A percentile compares a stretch with the other conserved stretches of the same genome.
phyloP scores from a whole-genome alignment of 2,797 vertebrate genomes.

The Sebastes baramenuke region DNA sequence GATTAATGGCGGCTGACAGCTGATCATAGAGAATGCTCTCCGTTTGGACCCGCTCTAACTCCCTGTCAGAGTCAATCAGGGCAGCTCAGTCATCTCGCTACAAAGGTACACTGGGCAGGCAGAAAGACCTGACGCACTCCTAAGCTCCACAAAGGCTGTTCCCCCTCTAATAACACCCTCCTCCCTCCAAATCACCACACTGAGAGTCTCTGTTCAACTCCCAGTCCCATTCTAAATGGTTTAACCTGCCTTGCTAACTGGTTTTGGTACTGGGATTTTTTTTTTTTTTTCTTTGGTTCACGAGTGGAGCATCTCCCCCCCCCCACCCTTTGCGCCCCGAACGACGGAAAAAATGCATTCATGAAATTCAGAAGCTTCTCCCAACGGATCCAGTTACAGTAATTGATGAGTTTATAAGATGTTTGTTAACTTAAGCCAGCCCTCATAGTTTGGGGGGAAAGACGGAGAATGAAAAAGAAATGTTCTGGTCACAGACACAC shows the following conservation, averaged over 20 bases:
- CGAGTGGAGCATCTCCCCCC: conserved; percentile 33
- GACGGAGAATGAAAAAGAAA: conserved; percentile 57
- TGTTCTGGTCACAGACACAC: conserved; percentile 47
- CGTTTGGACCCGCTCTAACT: conserved; percentile 78
- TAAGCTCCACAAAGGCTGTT: conserved; percentile 72
- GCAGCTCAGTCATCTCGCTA: conserved; percentile 76
- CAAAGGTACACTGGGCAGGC: conserved; percentile 77
- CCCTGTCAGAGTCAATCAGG: conserved; percentile 85
- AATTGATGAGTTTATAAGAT: conserved; percentile 83
- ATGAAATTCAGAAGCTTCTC: conserved; percentile 81
- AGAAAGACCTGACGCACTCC: conserved; percentile 70
- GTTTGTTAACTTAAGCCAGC: conserved; percentile 74
- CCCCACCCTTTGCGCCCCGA: conserved; percentile 43
- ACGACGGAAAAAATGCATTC: conserved; percentile 75
- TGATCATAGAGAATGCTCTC: conserved; percentile 86
- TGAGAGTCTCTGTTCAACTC: conserved; percentile 44
- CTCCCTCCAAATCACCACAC: conserved; percentile 37
- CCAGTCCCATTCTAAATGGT: conserved; percentile 33
- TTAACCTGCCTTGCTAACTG: conserved; percentile 42
- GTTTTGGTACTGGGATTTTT: conserved; percentile 17
- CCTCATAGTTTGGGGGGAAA: conserved; percentile 56
- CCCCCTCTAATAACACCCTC: conserved; percentile 67
- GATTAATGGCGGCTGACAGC: conserved; percentile 83
- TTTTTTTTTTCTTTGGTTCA: conserved; percentile 18
- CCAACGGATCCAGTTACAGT: conserved; percentile 78